These are phyloP conservation scores for Thysanoteuthis rhombus DNA, from an alignment of 2,888 invertebrate species.

Conservation along the genomic window DNA sequence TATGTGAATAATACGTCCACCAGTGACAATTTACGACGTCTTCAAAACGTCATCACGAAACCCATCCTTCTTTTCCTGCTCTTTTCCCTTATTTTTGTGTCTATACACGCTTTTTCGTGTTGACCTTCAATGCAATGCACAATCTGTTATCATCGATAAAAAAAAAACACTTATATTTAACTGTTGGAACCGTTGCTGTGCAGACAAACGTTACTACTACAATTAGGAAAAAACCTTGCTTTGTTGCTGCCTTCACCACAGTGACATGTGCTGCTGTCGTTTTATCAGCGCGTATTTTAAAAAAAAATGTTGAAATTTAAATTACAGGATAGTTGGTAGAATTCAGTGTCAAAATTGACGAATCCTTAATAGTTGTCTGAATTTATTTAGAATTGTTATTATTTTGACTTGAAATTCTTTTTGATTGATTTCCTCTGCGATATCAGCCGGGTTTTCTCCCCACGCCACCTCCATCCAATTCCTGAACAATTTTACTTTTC, in stretches of 20 bases:
- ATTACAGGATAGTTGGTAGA: not conserved
- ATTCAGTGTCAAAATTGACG: not conserved
- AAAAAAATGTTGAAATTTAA: too few relatives aligned
- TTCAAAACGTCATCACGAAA: not conserved
- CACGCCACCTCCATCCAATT: not conserved
- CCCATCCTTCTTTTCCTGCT: not conserved
- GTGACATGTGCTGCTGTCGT: not conserved
- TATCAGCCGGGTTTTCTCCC: not conserved
- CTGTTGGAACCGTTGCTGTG: not conserved
- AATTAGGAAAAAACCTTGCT: not conserved
- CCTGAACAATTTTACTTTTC: not conserved
- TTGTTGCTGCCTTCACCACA: accelerated
- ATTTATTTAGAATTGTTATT: not conserved
- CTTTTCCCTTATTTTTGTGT: not conserved
- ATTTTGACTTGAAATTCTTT: not conserved
- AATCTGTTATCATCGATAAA: not conserved
- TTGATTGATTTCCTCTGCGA: not conserved
- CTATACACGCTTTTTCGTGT: not conserved
- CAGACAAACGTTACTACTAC: not conserved
- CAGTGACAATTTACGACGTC: not conserved
- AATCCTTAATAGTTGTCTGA: not conserved
- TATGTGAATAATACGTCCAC: too few relatives aligned
- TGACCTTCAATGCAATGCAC: too few relatives aligned
- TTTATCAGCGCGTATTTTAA: too few relatives aligned
- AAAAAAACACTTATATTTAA: not conserved